Evolutionary conservation across 2,113 vertebrate species (phyloP).

Genomic region (Ranitomeya variabilis): DNA sequence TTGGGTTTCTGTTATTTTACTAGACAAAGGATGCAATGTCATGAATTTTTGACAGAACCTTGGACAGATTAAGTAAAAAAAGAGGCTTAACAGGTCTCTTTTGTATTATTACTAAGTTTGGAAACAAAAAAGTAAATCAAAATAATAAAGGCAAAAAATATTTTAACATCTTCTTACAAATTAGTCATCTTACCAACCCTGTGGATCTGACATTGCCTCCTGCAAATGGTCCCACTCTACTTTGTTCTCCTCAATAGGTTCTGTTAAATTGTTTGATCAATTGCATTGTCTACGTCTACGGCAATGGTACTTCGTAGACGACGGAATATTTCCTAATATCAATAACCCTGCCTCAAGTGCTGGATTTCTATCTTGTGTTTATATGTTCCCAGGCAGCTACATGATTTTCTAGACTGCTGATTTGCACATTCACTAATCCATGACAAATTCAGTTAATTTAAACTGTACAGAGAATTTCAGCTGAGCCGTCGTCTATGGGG

Average conservation of each 20-base stretch:
- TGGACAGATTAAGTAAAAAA: too few species aligned
- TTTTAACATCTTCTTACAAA: too few species aligned
- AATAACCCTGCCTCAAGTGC: conserved; percentile 18
- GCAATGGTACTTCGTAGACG: neutral
- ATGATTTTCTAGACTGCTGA: conserved; percentile 47
- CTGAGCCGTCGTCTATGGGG: conserved; percentile 40
- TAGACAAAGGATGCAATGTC: too few species aligned
- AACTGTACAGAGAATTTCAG: conserved; percentile 47
- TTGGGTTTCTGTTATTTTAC: too few species aligned
- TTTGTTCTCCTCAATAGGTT: neutral
- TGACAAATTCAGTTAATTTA: conserved; percentile 51
- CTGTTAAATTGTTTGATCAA: neutral
- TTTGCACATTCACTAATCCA: conserved; percentile 51
- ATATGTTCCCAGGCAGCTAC: conserved; percentile 32
- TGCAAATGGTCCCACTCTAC: neutral
- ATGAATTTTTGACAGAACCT: too few species aligned
- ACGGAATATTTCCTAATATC: neutral
- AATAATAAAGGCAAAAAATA: too few species aligned
- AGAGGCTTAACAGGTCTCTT: too few species aligned
- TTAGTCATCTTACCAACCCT: neutral
- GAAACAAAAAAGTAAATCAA: too few species aligned
- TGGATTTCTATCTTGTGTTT: conserved; percentile 26
- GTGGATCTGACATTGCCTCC: neutral
- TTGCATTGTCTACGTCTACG: neutral
- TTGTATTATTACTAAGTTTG: too few species aligned